These are phyloP conservation scores for Parazoanthus atlanticus DNA, from an alignment of 92 coral and sea anemone species.

Conservation along the genomic window DNA sequence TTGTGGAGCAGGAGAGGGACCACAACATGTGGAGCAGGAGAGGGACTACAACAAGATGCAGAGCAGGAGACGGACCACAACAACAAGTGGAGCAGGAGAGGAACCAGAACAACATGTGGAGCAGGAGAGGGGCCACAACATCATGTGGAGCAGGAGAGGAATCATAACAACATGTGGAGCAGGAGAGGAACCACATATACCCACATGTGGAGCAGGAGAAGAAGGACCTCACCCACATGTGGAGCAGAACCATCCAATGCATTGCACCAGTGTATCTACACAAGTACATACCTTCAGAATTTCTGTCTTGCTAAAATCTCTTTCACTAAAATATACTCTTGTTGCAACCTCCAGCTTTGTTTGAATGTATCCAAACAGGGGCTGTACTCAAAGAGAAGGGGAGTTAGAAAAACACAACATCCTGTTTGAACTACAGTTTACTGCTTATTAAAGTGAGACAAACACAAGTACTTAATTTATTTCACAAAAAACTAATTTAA, in stretches of 20 bases:
- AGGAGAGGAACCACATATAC: background rate
- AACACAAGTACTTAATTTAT: no score
- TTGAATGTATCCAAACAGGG: constrained; percentile 80
- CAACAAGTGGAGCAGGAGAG: background rate
- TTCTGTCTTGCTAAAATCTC: constrained; percentile 74
- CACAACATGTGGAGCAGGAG: background rate
- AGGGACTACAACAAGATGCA: background rate
- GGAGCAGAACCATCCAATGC: background rate
- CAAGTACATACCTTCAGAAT: constrained; percentile 63
- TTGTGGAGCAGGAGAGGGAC: background rate
- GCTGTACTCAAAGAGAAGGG: constrained; percentile 48
- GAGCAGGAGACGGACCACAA: background rate
- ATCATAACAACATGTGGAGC: background rate
- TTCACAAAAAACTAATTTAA: no score
- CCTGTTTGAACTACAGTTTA: no score
- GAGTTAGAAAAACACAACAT: background rate
- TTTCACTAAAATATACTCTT: constrained; percentile 85
- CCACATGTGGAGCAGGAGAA: background rate
- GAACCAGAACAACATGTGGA: background rate
- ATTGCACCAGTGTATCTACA: background rate
- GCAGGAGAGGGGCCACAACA: background rate
- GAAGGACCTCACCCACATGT: background rate
- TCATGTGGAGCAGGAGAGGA: background rate
- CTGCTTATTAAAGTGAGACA: no score
- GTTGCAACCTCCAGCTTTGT: constrained; percentile 87